Evolutionary conservation across 2,888 invertebrate genomes (phyloP), one percentile per base, ranked within the genome.

Genomic region (Eupithecia subumbrata): DNA sequence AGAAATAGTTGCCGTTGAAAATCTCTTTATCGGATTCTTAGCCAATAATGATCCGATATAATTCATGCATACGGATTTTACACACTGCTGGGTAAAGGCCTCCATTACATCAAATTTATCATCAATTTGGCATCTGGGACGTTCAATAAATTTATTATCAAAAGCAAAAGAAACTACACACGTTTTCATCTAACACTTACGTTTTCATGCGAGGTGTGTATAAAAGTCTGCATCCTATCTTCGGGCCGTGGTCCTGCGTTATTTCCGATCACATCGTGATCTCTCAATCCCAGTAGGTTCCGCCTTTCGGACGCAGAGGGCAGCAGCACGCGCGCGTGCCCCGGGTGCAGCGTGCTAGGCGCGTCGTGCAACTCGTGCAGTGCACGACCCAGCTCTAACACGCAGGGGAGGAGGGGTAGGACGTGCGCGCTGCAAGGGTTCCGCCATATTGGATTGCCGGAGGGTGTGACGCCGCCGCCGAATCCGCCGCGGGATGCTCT

Each of bases 371-470:
- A 92, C 84, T 96, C 97, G 92, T 98, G 98, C 82, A 98, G 96
- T 40, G 97, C 96, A 80, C 97, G 96, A 76, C 97, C 95, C n/a
- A 98, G 94, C 0, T 96, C 96, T 66, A 98, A 95, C 63, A 98
- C 96, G 81, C 97, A 97, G 14, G 98, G 97, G 81, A 98, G 92
- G 75, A 98, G 93, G 1, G 97, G 97, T 80, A 97, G 96, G 80
- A 98, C 96, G 89, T 98, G 98, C 30, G 96, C 96, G 0, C 97
- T 97, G 74, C 98, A 97, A 30, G 98, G 98, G 95, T 98, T 98
- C 78, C 98, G 96, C 92, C 97, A 97, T 5, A 97, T 95, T 0
- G 97, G 97, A 92, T 97, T 97, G 22, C 97, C 98, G 71, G 96
- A 95, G 82, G 97, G 96, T 0, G 97, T 97, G 78, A 96, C 95